A percentile compares a stretch with the other conserved stretches of the same genome.
Evolutionary conservation across 1,140 invertebrate species (phyloP).

Genomic region (Acromyrmex echinatior): DNA sequence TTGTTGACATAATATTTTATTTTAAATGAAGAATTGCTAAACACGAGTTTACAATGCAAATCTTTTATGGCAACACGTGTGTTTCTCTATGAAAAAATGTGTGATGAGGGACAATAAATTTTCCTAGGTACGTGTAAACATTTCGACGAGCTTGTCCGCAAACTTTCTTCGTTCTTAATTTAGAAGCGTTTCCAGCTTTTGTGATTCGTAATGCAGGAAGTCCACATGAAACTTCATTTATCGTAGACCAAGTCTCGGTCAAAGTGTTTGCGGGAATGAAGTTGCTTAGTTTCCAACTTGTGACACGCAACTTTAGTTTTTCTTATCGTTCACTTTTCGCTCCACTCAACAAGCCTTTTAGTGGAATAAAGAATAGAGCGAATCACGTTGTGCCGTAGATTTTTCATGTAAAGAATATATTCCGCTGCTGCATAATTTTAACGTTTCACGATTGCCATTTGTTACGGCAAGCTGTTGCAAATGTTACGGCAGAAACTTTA

Average conservation of each 20-base stretch:
- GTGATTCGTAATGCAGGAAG: constrained; percentile 23
- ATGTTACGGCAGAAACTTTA: not conserved
- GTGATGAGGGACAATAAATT: constrained; percentile 19
- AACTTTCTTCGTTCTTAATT: constrained; percentile 45
- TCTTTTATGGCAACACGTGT: not conserved
- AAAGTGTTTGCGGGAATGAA: constrained; percentile 52
- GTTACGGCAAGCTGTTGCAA: constrained; percentile 22
- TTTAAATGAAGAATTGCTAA: not conserved
- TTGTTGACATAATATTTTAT: not conserved
- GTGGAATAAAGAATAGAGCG: constrained; percentile 7
- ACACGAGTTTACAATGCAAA: not conserved
- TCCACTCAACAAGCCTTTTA: not conserved
- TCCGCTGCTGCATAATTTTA: not conserved
- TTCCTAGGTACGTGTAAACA: constrained; percentile 24
- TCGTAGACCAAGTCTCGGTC: constrained; percentile 20
- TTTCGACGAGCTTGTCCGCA: constrained; percentile 12
- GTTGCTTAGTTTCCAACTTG: constrained; percentile 43
- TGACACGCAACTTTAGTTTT: constrained; percentile 40
- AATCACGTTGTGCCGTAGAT: constrained; percentile 16
- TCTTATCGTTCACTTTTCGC: constrained; percentile 10
- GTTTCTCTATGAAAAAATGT: not conserved
- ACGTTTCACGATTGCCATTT: constrained; percentile 21
- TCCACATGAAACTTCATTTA: constrained; percentile 44
- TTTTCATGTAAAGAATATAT: constrained; percentile 13
- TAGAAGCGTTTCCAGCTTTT: constrained; percentile 1